Conservation (phyloP, 1,140 invertebrate species). For the Penaeus indicus region DNA sequence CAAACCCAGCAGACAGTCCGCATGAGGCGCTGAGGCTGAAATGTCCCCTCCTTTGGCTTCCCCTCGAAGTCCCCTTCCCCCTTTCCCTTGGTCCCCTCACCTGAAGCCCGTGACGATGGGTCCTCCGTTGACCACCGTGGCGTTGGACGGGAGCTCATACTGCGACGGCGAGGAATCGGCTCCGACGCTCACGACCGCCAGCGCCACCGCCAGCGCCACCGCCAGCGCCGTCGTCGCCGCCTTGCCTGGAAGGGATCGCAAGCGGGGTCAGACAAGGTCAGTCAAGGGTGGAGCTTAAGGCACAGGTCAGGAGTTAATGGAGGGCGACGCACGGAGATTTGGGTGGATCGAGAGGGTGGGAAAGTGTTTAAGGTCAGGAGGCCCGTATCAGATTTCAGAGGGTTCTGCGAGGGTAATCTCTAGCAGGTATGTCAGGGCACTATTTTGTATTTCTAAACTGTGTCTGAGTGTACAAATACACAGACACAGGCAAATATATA, state of each 20-base stretch:
- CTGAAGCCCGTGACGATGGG: constrained; percentile 66
- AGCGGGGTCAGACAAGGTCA: background rate
- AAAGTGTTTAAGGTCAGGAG: background rate
- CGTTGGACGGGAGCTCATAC: constrained; percentile 65
- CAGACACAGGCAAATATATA: background rate
- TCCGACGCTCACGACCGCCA: background rate
- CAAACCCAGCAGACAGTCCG: too few species aligned
- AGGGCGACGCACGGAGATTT: background rate
- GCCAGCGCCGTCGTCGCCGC: background rate
- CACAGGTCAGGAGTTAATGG: background rate
- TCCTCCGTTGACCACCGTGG: constrained; percentile 65
- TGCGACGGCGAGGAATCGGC: constrained; percentile 61
- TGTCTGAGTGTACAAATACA: background rate
- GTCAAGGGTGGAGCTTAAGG: background rate
- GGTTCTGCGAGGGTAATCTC: background rate
- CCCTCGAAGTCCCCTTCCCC: background rate
- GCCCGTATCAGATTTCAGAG: background rate
- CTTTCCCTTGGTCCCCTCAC: constrained; percentile 8
- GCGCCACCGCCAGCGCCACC: constrained; percentile 32
- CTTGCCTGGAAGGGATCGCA: background rate
- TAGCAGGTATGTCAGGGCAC: background rate
- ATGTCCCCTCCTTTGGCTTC: background rate
- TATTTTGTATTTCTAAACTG: constrained; percentile 1
- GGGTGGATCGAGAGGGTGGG: background rate
- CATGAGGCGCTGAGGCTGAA: too few species aligned